A percentile compares a stretch with the other conserved stretches of the same genome.
Conservation (phyloP, 2,888 invertebrate species). For the Parochlus steinenii region DNA sequence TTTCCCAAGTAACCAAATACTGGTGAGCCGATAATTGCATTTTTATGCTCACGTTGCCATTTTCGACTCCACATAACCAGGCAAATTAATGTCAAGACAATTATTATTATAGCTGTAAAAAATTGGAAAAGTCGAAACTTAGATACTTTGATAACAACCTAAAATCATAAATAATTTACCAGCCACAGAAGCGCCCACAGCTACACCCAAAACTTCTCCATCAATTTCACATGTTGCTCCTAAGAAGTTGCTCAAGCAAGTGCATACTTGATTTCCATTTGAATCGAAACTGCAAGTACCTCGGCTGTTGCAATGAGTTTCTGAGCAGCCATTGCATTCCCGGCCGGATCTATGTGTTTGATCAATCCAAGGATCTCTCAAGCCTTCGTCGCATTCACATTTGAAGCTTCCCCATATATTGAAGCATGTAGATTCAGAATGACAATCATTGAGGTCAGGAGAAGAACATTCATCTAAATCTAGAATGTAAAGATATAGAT, state of each 20-base stretch:
- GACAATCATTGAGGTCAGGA: slow-evolving; percentile 70
- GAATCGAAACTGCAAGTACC: slow-evolving; percentile 67
- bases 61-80: slow-evolving; percentile 85
- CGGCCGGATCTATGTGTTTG: slow-evolving; percentile 53
- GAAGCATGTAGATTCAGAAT: slow-evolving; percentile 55
- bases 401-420: slow-evolving; percentile 64
- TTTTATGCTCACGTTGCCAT: slow-evolving; percentile 80
- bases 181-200: slow-evolving; percentile 78
- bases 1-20: slow-evolving; percentile 72
- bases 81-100: slow-evolving; percentile 69
- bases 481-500: slow-evolving; percentile 20
- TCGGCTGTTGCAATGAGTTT: slow-evolving; percentile 64
- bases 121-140: no score
- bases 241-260: slow-evolving; percentile 74
- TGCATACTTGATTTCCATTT: slow-evolving; percentile 34
- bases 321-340: slow-evolving; percentile 59
- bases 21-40: slow-evolving; percentile 56
- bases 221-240: slow-evolving; percentile 81
- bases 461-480: slow-evolving; percentile 79
- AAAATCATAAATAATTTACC: no score
- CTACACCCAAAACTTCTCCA: slow-evolving; percentile 80
- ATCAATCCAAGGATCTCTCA: slow-evolving; percentile 55
- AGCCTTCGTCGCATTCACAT: slow-evolving; percentile 56
- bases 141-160: no score
- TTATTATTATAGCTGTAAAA: slow-evolving; percentile 78